Conservation (phyloP, 2,113 vertebrate genomes). For the Cyphomyrus plagiostoma region DNA sequence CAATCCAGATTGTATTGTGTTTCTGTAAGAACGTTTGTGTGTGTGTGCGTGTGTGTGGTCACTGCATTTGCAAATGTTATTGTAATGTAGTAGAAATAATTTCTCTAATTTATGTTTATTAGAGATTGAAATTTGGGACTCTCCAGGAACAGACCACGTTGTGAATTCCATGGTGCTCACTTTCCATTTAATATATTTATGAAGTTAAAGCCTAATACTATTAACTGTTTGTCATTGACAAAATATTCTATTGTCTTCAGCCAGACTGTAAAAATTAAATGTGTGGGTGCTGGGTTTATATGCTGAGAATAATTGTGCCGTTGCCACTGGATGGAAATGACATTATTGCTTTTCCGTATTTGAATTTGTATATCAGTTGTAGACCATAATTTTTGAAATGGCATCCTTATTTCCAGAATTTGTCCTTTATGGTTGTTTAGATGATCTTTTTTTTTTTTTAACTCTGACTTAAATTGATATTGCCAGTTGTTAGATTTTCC, state of each 20-base stretch:
- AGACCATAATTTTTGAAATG: background rate
- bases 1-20: background rate
- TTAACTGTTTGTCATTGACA: background rate
- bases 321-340: background rate
- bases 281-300: background rate
- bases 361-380: background rate
- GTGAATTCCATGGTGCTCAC: background rate
- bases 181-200: slow-evolving; percentile 1
- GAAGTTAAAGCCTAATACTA: background rate
- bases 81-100: background rate
- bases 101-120: background rate
- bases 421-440: background rate
- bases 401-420: background rate
- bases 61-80: background rate
- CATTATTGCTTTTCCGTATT: background rate
- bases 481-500: background rate
- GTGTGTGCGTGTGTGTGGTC: background rate
- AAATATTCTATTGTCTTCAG: background rate
- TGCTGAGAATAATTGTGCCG: background rate
- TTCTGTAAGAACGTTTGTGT: background rate
- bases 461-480: background rate
- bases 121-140: background rate
- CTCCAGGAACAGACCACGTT: background rate
- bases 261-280: background rate
- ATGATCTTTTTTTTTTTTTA: background rate